These are phyloP conservation scores for Cephus pulcher DNA, from an alignment of 2,888 invertebrate species.

Conservation along the genomic window DNA sequence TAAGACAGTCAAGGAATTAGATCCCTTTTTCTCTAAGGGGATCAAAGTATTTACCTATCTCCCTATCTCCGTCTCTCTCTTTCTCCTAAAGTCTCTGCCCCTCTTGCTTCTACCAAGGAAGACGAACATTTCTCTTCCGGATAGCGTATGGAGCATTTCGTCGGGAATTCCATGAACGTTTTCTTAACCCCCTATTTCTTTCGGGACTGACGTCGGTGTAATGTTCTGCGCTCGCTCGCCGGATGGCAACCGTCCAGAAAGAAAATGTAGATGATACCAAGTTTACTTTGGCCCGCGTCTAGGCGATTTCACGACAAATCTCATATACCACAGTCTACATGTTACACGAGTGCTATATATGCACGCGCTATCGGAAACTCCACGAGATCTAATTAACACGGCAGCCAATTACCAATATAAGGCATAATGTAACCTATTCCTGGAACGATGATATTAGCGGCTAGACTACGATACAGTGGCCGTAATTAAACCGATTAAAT, in stretches of 20 bases:
- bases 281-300: neutral
- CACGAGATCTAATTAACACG: constrained; percentile 1
- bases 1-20: neutral
- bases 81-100: neutral
- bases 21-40: neutral
- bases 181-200: neutral
- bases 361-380: neutral
- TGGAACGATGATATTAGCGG: constrained; percentile 4
- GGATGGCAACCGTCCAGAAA: neutral
- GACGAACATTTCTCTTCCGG: neutral
- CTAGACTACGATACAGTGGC: neutral
- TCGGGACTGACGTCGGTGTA: neutral
- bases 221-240: neutral
- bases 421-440: neutral
- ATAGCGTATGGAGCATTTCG: neutral
- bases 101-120: neutral
- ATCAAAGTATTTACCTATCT: constrained; percentile 6
- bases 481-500: neutral
- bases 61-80: neutral
- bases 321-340: neutral
- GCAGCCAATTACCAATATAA: constrained; percentile 3
- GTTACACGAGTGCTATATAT: neutral
- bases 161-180: neutral
- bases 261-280: neutral
- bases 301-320: neutral